Conservation (phyloP, 2,797 vertebrate genomes). For the Orestias chungarensis region DNA sequence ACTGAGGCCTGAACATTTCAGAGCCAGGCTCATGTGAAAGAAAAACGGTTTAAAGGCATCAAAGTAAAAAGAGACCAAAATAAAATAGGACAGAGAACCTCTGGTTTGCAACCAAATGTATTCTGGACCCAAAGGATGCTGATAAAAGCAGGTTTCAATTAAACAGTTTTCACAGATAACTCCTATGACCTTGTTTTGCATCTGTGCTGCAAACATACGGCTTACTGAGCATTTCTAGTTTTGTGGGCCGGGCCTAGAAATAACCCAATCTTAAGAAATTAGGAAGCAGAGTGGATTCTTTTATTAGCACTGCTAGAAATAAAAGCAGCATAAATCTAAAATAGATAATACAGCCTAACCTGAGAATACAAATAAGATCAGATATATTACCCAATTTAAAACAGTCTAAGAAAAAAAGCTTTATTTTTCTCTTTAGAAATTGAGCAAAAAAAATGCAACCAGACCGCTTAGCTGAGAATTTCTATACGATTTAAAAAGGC, state of each 20-base stretch:
- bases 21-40: conserved; percentile 39
- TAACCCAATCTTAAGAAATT: neutral
- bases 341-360: neutral
- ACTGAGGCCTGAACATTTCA: conserved; percentile 36
- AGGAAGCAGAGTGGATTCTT: neutral
- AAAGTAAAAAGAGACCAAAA: neutral
- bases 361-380: neutral
- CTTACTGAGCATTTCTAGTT: neutral
- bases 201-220: neutral
- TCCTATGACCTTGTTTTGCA: neutral
- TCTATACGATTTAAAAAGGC: conserved; percentile 26
- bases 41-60: neutral
- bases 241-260: neutral
- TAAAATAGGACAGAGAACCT: neutral
- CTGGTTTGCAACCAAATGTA: too few relatives aligned
- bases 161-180: neutral
- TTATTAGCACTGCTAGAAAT: neutral
- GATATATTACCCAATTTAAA: neutral
- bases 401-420: conserved; percentile 2
- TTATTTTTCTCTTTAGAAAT: conserved; percentile 14
- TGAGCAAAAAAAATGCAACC: conserved; percentile 12
- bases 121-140: neutral
- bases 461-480: neutral
- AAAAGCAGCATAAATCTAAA: neutral
- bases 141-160: neutral